Conservation (phyloP, 2,113 vertebrate genomes). For the Mystacornis crossleyi region DNA sequence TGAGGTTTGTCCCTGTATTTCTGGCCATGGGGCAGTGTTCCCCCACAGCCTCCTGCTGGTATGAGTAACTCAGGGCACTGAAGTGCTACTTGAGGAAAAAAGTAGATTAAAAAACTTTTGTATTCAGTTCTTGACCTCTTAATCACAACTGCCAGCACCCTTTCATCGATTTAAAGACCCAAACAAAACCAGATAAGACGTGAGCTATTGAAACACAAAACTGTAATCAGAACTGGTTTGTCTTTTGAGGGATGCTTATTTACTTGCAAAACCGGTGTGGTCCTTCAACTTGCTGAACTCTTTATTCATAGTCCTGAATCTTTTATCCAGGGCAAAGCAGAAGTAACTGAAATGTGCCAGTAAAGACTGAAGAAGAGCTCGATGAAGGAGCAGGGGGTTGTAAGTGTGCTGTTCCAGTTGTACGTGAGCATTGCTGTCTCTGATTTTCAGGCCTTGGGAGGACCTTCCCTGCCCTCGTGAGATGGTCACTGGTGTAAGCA, state of each 20-base stretch:
- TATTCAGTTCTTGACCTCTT: slow-evolving; percentile 75
- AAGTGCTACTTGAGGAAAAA: slow-evolving; percentile 11
- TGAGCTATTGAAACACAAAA: slow-evolving; percentile 55
- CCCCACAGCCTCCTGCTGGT: slow-evolving; percentile 36
- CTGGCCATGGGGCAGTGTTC: slow-evolving; percentile 30
- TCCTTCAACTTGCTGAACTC: neutral
- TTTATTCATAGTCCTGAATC: neutral
- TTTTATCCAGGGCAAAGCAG: neutral
- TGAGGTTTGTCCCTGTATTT: slow-evolving; percentile 25
- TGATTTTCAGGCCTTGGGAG: neutral
- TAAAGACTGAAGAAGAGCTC: neutral
- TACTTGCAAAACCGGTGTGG: neutral
- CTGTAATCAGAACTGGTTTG: slow-evolving; percentile 71
- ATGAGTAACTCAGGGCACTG: slow-evolving; percentile 22
- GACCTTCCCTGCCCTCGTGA: neutral
- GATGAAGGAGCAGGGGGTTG: neutral
- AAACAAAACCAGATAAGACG: slow-evolving; percentile 66
- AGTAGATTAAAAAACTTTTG: slow-evolving; percentile 48
- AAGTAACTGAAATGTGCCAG: neutral
- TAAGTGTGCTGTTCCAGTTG: neutral
- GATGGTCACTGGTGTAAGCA: neutral
- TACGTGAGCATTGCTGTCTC: neutral
- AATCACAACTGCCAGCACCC: slow-evolving; percentile 71
- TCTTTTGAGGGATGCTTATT: slow-evolving; percentile 69
- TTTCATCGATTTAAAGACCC: slow-evolving; percentile 66